phyloP scores from a whole-genome alignment of 2,797 vertebrate species.

The Phaenicophaeus curvirostris region DNA sequence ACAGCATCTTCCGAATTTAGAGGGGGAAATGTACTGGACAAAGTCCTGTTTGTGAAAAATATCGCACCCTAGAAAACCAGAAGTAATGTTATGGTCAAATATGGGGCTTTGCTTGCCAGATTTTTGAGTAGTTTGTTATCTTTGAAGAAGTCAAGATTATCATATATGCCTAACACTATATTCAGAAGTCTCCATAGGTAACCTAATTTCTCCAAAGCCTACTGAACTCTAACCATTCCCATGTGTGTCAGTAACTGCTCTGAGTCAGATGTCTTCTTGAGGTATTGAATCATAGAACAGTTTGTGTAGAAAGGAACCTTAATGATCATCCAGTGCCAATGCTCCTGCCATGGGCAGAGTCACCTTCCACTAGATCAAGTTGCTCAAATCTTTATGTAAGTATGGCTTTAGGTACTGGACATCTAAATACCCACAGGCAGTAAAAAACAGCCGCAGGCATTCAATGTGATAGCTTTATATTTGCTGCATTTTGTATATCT shows the following conservation, averaged over 20 bases:
- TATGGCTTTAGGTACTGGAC: too few species aligned
- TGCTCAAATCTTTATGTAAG: not conserved
- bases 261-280: not conserved
- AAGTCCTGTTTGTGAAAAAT: not conserved
- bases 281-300: not conserved
- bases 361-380: too few species aligned
- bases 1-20: not conserved
- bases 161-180: not conserved
- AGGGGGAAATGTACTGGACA: not conserved
- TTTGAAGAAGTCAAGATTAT: not conserved
- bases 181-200: not conserved
- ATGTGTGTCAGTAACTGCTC: not conserved
- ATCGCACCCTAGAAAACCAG: not conserved
- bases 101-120: rapidly evolving
- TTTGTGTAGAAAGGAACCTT: too few species aligned
- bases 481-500: not conserved
- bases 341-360: too few species aligned
- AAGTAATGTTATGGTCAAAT: not conserved
- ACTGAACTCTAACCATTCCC: not conserved
- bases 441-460: not conserved
- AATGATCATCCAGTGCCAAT: too few species aligned
- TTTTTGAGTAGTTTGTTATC: not conserved
- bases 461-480: not conserved
- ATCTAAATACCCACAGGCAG: too few species aligned
- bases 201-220: not conserved